phyloP scores from a whole-genome alignment of 2,113 vertebrate species.

The Gallinago jamesoni region DNA sequence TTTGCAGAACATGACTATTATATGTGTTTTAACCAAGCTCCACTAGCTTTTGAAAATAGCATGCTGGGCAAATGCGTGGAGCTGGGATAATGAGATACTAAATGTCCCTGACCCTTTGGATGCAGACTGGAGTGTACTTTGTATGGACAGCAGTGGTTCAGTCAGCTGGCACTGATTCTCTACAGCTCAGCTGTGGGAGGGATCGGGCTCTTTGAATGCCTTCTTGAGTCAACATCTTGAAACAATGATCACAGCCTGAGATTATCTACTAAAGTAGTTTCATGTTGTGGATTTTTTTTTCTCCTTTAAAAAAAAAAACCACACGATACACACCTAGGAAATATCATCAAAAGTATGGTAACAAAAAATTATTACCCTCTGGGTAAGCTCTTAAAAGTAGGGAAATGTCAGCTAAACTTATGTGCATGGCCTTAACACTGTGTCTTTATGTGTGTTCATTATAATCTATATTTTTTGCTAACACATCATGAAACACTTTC shows the following conservation, averaged over 20 bases:
- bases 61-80: background rate
- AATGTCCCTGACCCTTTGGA: background rate
- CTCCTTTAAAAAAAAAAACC: background rate
- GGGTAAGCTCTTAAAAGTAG: background rate
- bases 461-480: constrained; percentile 29
- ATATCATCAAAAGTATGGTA: background rate
- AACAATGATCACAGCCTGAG: background rate
- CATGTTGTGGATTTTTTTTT: background rate
- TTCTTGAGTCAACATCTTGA: background rate
- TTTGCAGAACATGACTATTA: background rate
- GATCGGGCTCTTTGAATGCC: background rate
- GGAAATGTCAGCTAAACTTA: background rate
- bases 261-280: background rate
- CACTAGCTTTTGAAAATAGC: background rate
- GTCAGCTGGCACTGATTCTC: background rate
- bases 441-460: constrained; percentile 49
- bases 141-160: background rate
- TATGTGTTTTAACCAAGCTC: background rate
- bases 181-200: background rate
- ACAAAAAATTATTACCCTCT: background rate
- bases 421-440: background rate
- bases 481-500: constrained; percentile 59
- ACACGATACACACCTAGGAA: background rate
- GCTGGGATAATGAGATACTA: background rate
- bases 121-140: background rate